phyloP scores from a whole-genome alignment of 1,140 invertebrate genomes.

The Zelostemma sp. region DNA sequence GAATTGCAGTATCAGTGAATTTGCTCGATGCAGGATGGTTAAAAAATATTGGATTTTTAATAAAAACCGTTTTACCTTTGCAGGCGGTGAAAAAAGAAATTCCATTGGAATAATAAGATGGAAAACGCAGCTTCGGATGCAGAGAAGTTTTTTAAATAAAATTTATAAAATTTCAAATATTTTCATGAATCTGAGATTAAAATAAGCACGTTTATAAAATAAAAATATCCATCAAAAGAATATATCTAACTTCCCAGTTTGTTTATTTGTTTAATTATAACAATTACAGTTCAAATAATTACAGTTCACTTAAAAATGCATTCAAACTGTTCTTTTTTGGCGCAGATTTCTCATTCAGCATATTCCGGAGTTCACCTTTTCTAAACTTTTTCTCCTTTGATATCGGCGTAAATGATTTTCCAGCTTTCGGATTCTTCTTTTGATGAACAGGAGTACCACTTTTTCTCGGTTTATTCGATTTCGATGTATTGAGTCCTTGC shows the following conservation, averaged over 20 bases:
- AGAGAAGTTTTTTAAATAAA: constrained; percentile 32
- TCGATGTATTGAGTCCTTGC: constrained; percentile 56
- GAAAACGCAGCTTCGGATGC: constrained; percentile 15
- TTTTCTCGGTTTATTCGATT: constrained; percentile 44
- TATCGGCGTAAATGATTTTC: constrained; percentile 24
- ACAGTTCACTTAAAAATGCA: constrained; percentile 49
- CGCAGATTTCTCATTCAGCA: constrained; percentile 35
- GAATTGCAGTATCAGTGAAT: too few species aligned
- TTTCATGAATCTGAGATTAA: constrained; percentile 40
- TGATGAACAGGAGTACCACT: constrained; percentile 7
- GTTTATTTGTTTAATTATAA: neutral
- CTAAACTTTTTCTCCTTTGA: constrained; percentile 50
- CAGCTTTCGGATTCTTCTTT: constrained; percentile 14
- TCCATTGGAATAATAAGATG: constrained; percentile 59
- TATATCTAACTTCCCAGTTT: neutral
- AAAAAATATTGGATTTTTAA: too few species aligned
- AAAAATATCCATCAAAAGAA: constrained; percentile 9
- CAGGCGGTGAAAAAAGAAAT: constrained; percentile 64
- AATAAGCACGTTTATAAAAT: constrained; percentile 23
- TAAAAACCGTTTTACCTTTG: too few species aligned
- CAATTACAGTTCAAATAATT: neutral
- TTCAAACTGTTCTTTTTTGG: constrained; percentile 37
- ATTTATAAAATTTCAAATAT: constrained; percentile 31
- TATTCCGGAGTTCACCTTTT: constrained; percentile 48
- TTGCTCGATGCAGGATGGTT: too few species aligned